phyloP scores from a whole-genome alignment of 2,113 vertebrate genomes.

The Solenodon paradoxus region DNA sequence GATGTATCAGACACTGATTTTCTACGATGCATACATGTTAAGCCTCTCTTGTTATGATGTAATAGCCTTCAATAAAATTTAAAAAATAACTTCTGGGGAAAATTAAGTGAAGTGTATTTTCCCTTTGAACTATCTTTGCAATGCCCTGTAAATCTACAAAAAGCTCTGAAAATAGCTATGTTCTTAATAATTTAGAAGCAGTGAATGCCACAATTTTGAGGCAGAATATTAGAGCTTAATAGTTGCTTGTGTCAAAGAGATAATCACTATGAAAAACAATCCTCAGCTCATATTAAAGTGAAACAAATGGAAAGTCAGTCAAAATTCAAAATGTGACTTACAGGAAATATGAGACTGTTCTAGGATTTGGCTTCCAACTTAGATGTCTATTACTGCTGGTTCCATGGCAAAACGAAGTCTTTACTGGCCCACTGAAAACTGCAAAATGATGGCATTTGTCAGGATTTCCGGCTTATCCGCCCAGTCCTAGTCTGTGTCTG shows the following conservation, averaged over 20 bases:
- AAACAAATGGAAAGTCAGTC: not conserved
- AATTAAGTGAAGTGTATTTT: not conserved
- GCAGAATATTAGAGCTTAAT: not conserved
- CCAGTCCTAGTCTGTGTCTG: not conserved
- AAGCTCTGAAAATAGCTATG: not conserved
- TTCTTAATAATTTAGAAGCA: not conserved
- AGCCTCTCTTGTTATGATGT: too few species aligned
- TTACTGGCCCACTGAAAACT: not conserved
- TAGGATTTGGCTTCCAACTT: not conserved
- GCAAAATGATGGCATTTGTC: not conserved
- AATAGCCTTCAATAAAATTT: too few species aligned
- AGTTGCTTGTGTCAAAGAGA: conserved; percentile 11
- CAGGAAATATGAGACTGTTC: not conserved
- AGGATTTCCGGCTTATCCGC: not conserved
- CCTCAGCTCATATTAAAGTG: not conserved
- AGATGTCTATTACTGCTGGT: not conserved
- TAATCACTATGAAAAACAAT: not conserved
- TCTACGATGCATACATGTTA: too few species aligned
- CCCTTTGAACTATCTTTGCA: not conserved
- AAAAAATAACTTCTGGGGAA: not conserved
- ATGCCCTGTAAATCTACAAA: not conserved
- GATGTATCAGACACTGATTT: too few species aligned
- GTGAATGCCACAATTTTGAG: not conserved
- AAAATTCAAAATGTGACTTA: not conserved
- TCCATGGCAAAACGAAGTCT: not conserved